Conservation (phyloP, 2,113 vertebrate genomes). For the Sapayoa aenigma region DNA sequence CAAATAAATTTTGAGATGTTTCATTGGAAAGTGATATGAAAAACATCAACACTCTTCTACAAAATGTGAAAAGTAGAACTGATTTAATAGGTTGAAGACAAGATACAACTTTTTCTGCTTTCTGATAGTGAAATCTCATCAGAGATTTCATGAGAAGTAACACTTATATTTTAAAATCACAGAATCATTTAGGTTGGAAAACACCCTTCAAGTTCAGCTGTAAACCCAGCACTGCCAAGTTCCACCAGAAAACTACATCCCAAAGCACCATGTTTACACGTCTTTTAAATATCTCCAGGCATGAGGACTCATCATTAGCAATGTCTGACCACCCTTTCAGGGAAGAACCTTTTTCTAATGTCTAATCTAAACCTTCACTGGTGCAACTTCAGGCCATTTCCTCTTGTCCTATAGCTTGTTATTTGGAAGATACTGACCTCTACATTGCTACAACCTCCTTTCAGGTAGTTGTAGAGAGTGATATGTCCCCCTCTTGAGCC, state of each 20-base stretch:
- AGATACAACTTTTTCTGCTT: background rate
- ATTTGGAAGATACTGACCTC: fast-evolving
- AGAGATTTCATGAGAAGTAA: background rate
- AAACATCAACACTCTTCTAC: background rate
- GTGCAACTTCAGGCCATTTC: background rate
- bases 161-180: background rate
- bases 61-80: background rate
- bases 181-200: background rate
- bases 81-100: background rate
- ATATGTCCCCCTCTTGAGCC: background rate
- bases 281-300: background rate
- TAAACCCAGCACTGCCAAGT: background rate
- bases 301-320: no score
- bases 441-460: fast-evolving
- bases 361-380: background rate
- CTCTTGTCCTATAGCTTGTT: background rate
- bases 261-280: fast-evolving
- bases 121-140: background rate
- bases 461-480: background rate
- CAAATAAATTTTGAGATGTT: background rate
- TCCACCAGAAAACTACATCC: background rate
- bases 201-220: fast-evolving
- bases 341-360: background rate
- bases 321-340: background rate
- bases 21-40: background rate